Evolutionary conservation across 1,140 invertebrate genomes (phyloP), one percentile per base, ranked within the genome.

Genomic region (Brachionus plicatilis): DNA sequence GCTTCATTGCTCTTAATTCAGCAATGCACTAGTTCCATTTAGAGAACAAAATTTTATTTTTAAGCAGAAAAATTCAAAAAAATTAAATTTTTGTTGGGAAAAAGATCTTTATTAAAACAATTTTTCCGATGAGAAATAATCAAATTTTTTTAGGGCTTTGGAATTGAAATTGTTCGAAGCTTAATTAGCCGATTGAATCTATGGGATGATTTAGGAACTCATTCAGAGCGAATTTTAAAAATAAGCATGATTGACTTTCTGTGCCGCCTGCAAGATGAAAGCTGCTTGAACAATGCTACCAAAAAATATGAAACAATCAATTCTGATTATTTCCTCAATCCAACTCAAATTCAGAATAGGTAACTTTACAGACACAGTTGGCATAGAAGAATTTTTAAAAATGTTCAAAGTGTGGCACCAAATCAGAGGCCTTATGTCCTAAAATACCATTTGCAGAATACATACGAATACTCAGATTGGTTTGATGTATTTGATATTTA

Each of bases 201-300:
- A 65, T 82, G 79, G 79, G 24, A 82, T 37, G 79, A 82, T 29
- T 9, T 1, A 20, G 79, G 79, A 29, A 43, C 14, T 24, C 79
- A 82, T 68, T 24, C n/a, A 7, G 29, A 65, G 14, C 53, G 53
- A 29, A 14, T 82, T 17, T 29, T 82, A 20, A 82, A 82, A 47
- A 82, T 47, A 65, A 82, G 20, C 11, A 24, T 82, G 29, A 82
- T 82, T 65, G 65, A 82, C 20, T 68, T 82, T 65, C 37, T 82
- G 33, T 82, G 79, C 27, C 50, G 79, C 17, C 6, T 82, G 37
- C 53, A 82, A 43, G 79, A 82, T 33, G 53, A 60, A 20, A 20
- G 27, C 20, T 82, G 79, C 29, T 47, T 82, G 29, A 82, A 82
- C 6, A 82, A 82, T 17, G 53, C 53, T 6, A 82, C 53, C 9